Conservation (phyloP, 2,888 invertebrate genomes). For the Melikaiella ostensackeni region DNA sequence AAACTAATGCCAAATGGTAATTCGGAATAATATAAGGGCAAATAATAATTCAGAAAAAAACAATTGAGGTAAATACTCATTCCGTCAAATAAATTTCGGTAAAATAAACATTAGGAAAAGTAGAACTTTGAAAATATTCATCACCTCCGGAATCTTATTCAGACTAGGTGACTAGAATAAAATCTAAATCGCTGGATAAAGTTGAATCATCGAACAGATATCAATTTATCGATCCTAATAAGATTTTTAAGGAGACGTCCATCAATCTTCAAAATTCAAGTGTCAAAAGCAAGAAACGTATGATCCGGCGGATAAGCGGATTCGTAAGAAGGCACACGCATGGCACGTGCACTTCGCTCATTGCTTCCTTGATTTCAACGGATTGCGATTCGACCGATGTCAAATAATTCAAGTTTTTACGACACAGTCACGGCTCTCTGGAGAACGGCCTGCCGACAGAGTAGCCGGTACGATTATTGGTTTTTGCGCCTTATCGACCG, state of each 20-base stretch:
- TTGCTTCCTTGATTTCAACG: conserved; percentile 38
- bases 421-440: conserved; percentile 46
- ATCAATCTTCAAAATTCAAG: not conserved
- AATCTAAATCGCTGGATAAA: not conserved
- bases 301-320: conserved; percentile 13
- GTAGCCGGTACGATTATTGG: conserved; percentile 43
- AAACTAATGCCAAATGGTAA: too few relatives aligned
- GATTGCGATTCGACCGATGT: conserved; percentile 44
- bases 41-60: not conserved
- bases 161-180: not conserved
- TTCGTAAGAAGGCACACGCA: conserved; percentile 34
- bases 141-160: not conserved
- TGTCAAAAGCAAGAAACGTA: not conserved
- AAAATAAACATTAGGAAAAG: too few relatives aligned
- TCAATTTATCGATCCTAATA: not conserved
- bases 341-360: conserved; percentile 36
- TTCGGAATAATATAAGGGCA: too few relatives aligned
- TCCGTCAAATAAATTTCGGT: not conserved
- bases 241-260: not conserved
- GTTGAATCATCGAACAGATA: not conserved
- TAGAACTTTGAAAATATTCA: too few relatives aligned
- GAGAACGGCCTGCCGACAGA: conserved; percentile 34
- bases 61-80: not conserved
- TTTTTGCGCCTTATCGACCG: conserved; percentile 45
- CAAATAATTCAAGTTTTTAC: conserved; percentile 47